phyloP scores from a whole-genome alignment of 1,140 invertebrate genomes.

The Araneus ventricosus region DNA sequence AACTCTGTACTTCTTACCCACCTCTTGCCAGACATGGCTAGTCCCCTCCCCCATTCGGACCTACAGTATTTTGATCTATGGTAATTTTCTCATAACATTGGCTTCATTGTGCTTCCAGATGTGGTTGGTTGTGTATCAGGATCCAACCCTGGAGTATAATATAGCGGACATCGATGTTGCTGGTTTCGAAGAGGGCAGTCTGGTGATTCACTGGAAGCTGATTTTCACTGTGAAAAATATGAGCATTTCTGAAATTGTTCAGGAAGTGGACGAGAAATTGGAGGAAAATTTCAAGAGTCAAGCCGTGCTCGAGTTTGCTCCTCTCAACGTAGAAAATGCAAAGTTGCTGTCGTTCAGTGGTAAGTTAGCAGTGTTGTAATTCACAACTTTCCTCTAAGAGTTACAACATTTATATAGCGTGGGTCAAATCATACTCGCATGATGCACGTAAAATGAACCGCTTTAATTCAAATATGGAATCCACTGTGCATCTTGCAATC shows the following conservation, averaged over 20 bases:
- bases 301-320: neutral
- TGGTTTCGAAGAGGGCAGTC: constrained; percentile 28
- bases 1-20: too few species aligned
- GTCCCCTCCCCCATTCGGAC: too few species aligned
- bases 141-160: neutral
- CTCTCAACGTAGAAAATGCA: constrained; percentile 25
- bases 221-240: neutral
- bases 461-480: too few species aligned
- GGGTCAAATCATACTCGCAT: too few species aligned
- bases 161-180: neutral
- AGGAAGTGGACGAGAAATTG: neutral
- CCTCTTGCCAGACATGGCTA: too few species aligned
- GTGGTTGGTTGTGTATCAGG: neutral
- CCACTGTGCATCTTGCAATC: too few species aligned
- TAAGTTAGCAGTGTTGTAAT: too few species aligned
- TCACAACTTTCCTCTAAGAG: too few species aligned
- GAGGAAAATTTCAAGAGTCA: neutral
- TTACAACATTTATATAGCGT: too few species aligned
- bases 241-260: neutral
- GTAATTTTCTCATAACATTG: too few species aligned
- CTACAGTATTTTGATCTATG: too few species aligned
- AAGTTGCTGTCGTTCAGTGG: neutral
- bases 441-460: too few species aligned
- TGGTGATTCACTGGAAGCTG: neutral
- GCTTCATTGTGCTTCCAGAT: neutral